Conservation (phyloP, 2,888 invertebrate genomes). For the Brenthis ino region DNA sequence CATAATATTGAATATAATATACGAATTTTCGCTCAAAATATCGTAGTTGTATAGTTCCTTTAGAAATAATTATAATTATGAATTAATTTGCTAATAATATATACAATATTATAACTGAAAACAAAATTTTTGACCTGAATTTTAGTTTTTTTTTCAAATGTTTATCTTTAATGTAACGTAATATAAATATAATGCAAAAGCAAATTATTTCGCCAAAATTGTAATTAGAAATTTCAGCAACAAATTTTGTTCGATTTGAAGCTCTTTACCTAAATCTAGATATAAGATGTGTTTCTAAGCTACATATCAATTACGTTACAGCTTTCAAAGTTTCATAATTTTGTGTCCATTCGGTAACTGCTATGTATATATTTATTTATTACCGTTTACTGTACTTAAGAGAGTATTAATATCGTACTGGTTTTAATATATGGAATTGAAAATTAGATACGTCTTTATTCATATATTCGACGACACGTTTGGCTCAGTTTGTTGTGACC, state of each 20-base stretch:
- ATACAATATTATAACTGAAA: neutral
- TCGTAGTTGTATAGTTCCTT: conserved; percentile 70
- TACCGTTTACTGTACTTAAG: conserved; percentile 13
- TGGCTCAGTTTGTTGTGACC: no score
- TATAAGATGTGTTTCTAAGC: conserved; percentile 22
- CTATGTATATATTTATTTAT: conserved; percentile 21
- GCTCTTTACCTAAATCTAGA: conserved; percentile 18
- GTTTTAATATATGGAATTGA: neutral
- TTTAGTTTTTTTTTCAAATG: no score
- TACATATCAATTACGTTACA: conserved; percentile 26
- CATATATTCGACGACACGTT: no score
- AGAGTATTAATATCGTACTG: conserved; percentile 16
- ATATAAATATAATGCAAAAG: no score
- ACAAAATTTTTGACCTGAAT: no score
- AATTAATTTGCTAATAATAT: conserved; percentile 5
- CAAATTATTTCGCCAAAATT: no score
- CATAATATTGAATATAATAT: conserved; percentile 11
- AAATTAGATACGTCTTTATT: conserved; percentile 8
- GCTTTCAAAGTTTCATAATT: conserved; percentile 8
- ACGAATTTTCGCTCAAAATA: conserved; percentile 59
- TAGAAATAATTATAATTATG: conserved; percentile 51
- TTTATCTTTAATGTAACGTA: no score
- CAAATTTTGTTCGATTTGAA: neutral
- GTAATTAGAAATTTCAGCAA: neutral
- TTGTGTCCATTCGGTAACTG: neutral